Evolutionary conservation across 2,888 invertebrate genomes (phyloP), one percentile per base, ranked within the genome.

Genomic region (Idaea straminata): DNA sequence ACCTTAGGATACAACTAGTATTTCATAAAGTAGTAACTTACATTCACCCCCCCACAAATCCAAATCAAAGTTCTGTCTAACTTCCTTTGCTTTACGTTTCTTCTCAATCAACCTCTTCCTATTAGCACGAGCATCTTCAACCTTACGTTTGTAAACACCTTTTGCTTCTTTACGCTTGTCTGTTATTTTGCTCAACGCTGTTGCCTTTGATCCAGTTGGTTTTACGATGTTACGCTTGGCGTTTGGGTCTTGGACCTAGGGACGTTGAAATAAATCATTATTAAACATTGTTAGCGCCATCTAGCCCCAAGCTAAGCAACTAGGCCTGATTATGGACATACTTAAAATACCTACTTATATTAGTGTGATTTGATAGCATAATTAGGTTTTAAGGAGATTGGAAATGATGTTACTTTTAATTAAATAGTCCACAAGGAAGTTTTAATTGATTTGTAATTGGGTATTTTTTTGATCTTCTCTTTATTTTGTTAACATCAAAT

Each of bases 31-130:
- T 47, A 47, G 47, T 47, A 47, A 91, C 91, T 85, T 78, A 89
- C 94, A 89, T 69, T 94, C 93, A 57, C 91, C 88, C n/a, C 87
- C 86, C 97, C 97, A 97, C 62, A 96, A 79, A 83, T 97, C 95
- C 61, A 83, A 78, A 60, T 89, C 83, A 72, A 95, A 95, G n/a
- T 94, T 93, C 64, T 93, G 91, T 62, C 89, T 83, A 4, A 87
- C 83, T 64, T 88, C 85, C 62, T 91, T 90, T 0, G 84, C 80
- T 69, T 87, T 91, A 69, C 82, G 84, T 66, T 88, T 91, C 71
- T 86, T 88, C 6, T 86, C 83, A 10, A 83, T 66, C 0, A 86
- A 89, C 61, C 88, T 76, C 70, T 88, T 88, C 64, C 92, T 87
- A 72, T 94, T 93, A 66, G 85, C 89, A 62, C 89, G 85, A 0